These are phyloP conservation scores for Chaetophractus vellerosus DNA, from an alignment of 2,797 vertebrate genomes.

Conservation along the genomic window DNA sequence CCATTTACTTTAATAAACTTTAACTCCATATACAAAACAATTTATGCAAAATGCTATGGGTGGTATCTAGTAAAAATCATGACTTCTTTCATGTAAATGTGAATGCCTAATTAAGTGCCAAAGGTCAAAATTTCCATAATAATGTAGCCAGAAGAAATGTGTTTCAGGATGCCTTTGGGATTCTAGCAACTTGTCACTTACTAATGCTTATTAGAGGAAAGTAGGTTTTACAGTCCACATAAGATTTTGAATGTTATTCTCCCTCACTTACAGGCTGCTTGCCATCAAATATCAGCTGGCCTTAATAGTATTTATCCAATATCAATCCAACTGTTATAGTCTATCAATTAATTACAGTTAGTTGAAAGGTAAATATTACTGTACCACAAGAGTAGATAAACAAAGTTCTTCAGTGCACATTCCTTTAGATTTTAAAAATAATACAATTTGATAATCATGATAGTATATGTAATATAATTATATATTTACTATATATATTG, in stretches of 20 bases:
- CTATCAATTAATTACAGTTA: conserved; percentile 73
- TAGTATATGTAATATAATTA: conserved; percentile 35
- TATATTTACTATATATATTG: neutral
- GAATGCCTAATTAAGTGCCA: conserved; percentile 86
- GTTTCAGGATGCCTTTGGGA: conserved; percentile 81
- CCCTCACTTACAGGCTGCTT: conserved; percentile 35
- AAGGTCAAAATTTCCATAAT: conserved; percentile 87
- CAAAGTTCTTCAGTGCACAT: conserved; percentile 76
- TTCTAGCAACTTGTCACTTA: conserved; percentile 76
- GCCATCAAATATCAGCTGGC: conserved; percentile 54
- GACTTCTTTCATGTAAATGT: conserved; percentile 85
- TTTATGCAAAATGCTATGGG: conserved; percentile 70
- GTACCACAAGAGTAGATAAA: conserved; percentile 72
- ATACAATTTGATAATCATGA: conserved; percentile 74
- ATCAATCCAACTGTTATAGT: conserved; percentile 39
- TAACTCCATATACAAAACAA: conserved; percentile 64
- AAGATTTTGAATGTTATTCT: conserved; percentile 72
- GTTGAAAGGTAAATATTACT: conserved; percentile 75
- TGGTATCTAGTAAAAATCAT: conserved; percentile 84
- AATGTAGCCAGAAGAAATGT: conserved; percentile 82
- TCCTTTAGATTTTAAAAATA: conserved; percentile 81
- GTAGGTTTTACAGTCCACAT: conserved; percentile 79
- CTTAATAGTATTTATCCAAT: conserved; percentile 32
- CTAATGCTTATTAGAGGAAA: conserved; percentile 82
- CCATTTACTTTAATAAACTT: conserved; percentile 67